Conservation (phyloP, 1,140 invertebrate genomes). For the Pseudomyrmex flavicornis region DNA sequence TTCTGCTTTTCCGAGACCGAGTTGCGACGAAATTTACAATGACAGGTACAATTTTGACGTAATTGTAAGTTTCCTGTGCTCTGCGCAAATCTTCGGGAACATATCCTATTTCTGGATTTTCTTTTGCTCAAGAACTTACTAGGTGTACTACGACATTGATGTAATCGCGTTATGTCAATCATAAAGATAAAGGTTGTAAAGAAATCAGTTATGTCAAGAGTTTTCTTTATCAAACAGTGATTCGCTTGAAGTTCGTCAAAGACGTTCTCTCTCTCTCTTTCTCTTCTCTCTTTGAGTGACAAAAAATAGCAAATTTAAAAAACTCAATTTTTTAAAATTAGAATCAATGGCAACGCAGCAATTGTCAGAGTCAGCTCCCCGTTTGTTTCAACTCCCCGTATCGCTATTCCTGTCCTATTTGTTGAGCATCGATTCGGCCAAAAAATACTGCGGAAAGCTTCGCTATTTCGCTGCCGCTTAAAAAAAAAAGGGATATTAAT, state of each 20-base stretch:
- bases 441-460: neutral
- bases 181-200: neutral
- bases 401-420: neutral
- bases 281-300: neutral
- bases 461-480: slow-evolving; percentile 5
- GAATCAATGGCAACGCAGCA: too few species aligned
- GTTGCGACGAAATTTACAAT: neutral
- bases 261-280: too few species aligned
- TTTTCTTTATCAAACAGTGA: neutral
- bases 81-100: neutral
- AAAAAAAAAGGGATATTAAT: neutral
- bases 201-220: neutral
- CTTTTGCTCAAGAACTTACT: slow-evolving; percentile 8
- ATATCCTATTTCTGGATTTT: neutral
- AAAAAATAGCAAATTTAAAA: neutral
- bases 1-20: neutral
- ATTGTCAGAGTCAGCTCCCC: neutral
- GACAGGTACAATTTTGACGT: neutral
- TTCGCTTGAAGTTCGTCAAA: neutral
- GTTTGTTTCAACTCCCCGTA: too few species aligned
- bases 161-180: slow-evolving; percentile 1
- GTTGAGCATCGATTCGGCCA: neutral
- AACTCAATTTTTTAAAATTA: too few species aligned
- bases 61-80: slow-evolving; percentile 11
- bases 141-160: slow-evolving; percentile 19